phyloP scores from a whole-genome alignment of 2,888 invertebrate genomes.

The Bombylius discolor region DNA sequence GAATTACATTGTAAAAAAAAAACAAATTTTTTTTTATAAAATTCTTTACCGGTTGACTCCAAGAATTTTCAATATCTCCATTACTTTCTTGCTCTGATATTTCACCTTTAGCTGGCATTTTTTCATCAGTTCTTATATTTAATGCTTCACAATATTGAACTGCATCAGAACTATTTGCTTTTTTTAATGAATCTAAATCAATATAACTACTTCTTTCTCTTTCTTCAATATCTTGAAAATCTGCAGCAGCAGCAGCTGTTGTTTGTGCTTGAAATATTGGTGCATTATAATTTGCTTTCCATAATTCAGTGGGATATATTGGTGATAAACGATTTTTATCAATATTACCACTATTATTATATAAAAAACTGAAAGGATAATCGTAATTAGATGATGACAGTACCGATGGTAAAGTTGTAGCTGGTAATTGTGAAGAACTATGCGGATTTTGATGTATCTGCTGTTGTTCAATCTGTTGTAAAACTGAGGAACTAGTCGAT shows the following conservation, averaged over 20 bases:
- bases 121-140: slow-evolving; percentile 72
- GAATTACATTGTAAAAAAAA: background rate
- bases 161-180: slow-evolving; percentile 17
- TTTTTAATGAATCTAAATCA: slow-evolving; percentile 33
- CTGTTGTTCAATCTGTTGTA: slow-evolving; percentile 9
- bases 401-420: background rate
- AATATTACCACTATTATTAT: slow-evolving; percentile 7
- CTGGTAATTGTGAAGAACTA: background rate
- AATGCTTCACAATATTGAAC: slow-evolving; percentile 38
- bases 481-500: slow-evolving; percentile 11
- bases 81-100: slow-evolving; percentile 78
- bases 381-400: slow-evolving; percentile 15
- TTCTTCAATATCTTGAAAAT: slow-evolving; percentile 24
- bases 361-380: slow-evolving; percentile 25
- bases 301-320: slow-evolving; percentile 11
- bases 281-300: slow-evolving; percentile 9
- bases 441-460: slow-evolving; percentile 10
- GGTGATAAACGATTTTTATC: slow-evolving; percentile 11
- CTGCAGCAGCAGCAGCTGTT: slow-evolving; percentile 19
- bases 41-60: slow-evolving; percentile 47
- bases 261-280: slow-evolving; percentile 8
- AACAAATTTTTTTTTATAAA: background rate
- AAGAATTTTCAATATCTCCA: slow-evolving; percentile 61
- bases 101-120: slow-evolving; percentile 78
- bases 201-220: slow-evolving; percentile 31